phyloP scores from a whole-genome alignment of 1,140 invertebrate genomes.

The Saccostrea glomerata region DNA sequence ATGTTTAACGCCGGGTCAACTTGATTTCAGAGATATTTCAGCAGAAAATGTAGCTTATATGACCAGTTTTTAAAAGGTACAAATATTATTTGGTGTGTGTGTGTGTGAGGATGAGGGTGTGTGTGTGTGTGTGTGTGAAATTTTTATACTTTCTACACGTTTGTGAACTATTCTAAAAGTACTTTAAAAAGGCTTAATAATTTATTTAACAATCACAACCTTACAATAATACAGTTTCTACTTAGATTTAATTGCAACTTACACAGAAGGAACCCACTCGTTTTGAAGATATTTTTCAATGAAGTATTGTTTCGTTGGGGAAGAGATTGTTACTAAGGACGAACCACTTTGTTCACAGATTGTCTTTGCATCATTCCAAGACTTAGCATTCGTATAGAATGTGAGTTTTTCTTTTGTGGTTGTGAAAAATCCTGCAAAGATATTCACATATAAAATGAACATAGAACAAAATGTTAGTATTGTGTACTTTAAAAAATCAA shows the following conservation, averaged over 20 bases:
- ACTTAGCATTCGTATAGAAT: background rate
- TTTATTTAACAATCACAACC: too few relatives aligned
- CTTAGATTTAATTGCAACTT: background rate
- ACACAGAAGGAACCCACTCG: background rate
- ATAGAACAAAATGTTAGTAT: background rate
- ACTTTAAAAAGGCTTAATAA: too few relatives aligned
- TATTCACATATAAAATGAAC: background rate
- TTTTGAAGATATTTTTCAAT: background rate
- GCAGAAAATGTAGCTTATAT: too few relatives aligned
- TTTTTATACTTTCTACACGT: too few relatives aligned
- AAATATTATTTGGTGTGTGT: too few relatives aligned
- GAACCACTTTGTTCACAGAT: background rate
- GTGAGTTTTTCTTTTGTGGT: background rate
- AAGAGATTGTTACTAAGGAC: background rate
- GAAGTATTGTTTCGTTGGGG: constrained; percentile 2
- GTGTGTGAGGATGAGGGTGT: too few relatives aligned
- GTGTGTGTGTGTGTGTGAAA: too few relatives aligned
- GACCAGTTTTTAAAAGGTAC: too few relatives aligned
- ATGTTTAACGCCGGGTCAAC: too few relatives aligned
- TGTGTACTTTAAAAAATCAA: background rate
- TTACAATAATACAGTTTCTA: too few relatives aligned
- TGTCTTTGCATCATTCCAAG: constrained; percentile 22
- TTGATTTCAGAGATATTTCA: too few relatives aligned
- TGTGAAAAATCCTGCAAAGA: background rate
- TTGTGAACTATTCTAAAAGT: too few relatives aligned